Evolutionary conservation across 2,797 vertebrate genomes (phyloP).

Genomic region (Aplochiton taeniatus): DNA sequence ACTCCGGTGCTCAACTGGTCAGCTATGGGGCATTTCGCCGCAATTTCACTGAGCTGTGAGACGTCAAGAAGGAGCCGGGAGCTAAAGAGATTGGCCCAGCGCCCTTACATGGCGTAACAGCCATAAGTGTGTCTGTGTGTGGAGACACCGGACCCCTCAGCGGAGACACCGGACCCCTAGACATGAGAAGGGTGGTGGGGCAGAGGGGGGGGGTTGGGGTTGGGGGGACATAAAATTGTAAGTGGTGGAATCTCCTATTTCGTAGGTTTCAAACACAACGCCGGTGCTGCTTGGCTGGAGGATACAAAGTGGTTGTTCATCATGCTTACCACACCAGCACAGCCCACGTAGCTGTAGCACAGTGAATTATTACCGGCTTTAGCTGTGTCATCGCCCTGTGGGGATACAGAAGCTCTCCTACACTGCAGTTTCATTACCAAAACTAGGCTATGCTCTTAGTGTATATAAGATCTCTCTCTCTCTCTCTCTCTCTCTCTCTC

Average conservation of each 20-base stretch:
- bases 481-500: neutral
- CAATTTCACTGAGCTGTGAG: neutral
- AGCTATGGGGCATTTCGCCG: neutral
- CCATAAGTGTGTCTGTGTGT: too few species aligned
- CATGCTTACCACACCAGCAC: constrained; percentile 17
- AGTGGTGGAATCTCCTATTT: too few species aligned
- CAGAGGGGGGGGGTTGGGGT: too few species aligned
- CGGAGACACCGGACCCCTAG: too few species aligned
- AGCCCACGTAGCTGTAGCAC: constrained; percentile 22
- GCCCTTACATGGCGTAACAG: too few species aligned
- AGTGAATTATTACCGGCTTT: constrained; percentile 44
- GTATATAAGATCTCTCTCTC: constrained; percentile 36
- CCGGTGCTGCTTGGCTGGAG: too few species aligned
- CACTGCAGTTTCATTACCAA: constrained; percentile 42
- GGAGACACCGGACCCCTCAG: too few species aligned
- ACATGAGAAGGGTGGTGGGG: too few species aligned
- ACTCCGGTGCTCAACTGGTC: neutral
- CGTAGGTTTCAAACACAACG: too few species aligned
- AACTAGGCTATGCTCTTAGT: constrained; percentile 34
- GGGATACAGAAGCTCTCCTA: constrained; percentile 55
- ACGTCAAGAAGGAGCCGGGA: too few species aligned
- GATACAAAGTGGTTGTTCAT: constrained; percentile 11
- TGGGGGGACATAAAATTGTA: too few species aligned
- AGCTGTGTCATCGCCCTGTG: constrained; percentile 48
- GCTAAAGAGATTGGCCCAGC: too few species aligned